Percentiles rank a stretch among this genome's conserved stretches.
Conservation (phyloP, 1,140 invertebrate genomes). For the Calephelis nemesis region DNA sequence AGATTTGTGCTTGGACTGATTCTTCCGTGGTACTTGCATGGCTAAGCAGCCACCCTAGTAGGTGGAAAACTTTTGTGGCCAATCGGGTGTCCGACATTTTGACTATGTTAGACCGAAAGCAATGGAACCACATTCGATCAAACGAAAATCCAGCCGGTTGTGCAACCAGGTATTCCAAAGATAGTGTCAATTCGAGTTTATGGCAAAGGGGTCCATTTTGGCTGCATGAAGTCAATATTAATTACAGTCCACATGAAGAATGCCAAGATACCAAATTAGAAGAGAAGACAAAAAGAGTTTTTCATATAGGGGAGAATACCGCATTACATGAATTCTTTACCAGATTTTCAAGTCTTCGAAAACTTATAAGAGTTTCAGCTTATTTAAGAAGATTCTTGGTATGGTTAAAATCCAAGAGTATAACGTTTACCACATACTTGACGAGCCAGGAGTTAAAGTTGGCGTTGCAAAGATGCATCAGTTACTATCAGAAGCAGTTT, state of each 20-base stretch:
- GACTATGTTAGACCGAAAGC: conserved; percentile 10
- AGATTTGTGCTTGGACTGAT: conserved; percentile 16
- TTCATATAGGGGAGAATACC: neutral
- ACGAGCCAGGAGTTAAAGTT: neutral
- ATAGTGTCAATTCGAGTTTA: neutral
- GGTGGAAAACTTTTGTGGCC: conserved; percentile 24
- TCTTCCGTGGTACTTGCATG: conserved; percentile 23
- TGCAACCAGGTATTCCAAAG: conserved; percentile 25
- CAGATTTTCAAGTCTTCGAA: conserved; percentile 1
- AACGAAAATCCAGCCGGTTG: conserved; percentile 28
- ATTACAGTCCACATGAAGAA: neutral
- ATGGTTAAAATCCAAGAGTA: neutral
- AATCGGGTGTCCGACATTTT: conserved; percentile 25
- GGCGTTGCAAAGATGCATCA: neutral
- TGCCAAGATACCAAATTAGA: neutral
- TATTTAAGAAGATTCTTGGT: conserved; percentile 2
- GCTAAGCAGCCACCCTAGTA: conserved; percentile 24
- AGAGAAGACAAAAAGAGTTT: neutral
- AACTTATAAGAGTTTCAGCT: neutral
- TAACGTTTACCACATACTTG: neutral
- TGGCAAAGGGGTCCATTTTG: conserved; percentile 7
- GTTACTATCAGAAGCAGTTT: neutral
- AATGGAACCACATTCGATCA: conserved; percentile 29
- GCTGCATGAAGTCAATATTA: neutral
- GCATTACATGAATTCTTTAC: neutral